Conservation (phyloP, 2,113 vertebrate genomes). For the Oreocharis arfaki region DNA sequence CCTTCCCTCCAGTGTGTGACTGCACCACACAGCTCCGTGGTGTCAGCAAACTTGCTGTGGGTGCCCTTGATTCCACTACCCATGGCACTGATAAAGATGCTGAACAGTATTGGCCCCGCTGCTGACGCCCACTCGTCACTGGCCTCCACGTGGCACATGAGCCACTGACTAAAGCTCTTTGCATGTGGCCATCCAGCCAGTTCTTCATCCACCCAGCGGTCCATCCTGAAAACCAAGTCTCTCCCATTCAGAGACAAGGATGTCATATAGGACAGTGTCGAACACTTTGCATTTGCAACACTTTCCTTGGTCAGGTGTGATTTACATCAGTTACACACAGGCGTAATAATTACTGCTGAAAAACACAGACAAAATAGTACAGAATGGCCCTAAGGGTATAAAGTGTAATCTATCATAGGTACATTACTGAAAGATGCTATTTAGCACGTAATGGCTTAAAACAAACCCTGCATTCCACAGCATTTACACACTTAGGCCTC, state of each 20-base stretch:
- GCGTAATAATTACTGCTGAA: background rate
- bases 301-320: background rate
- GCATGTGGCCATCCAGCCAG: background rate
- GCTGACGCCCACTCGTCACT: rapidly evolving
- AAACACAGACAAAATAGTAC: background rate
- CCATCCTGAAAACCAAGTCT: background rate
- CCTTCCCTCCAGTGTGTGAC: background rate
- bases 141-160: rapidly evolving
- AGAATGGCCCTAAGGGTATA: background rate
- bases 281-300: background rate
- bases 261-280: background rate
- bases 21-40: background rate
- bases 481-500: background rate
- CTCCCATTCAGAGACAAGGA: background rate
- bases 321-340: background rate
- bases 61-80: background rate
- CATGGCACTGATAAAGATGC: background rate
- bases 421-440: background rate
- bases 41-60: background rate
- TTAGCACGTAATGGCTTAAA: background rate
- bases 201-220: background rate
- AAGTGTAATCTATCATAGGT: background rate
- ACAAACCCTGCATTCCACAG: background rate
- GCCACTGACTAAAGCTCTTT: background rate
- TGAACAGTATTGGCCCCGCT: background rate